These are phyloP conservation scores for Noctilio leporinus DNA, from an alignment of 2,113 vertebrate species.

Conservation along the genomic window DNA sequence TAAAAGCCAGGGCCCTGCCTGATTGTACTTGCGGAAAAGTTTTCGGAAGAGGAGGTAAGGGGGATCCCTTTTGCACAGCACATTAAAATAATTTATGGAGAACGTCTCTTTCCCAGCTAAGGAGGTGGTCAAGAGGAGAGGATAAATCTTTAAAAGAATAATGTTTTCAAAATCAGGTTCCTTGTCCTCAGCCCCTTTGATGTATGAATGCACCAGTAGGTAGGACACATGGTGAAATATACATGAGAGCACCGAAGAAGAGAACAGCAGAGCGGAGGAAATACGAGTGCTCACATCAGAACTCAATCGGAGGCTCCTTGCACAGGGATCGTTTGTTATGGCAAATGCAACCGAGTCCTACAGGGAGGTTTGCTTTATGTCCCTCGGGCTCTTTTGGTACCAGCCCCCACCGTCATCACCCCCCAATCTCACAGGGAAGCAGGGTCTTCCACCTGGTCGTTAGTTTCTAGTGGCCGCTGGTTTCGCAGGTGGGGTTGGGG, in stretches of 20 bases:
- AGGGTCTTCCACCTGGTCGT: neutral
- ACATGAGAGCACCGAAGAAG: conserved; percentile 79
- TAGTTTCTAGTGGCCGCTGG: neutral
- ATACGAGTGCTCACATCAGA: conserved; percentile 85
- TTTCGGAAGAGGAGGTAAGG: conserved; percentile 24
- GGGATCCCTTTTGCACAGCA: conserved; percentile 63
- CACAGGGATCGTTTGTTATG: conserved; percentile 80
- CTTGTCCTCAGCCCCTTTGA: conserved; percentile 83
- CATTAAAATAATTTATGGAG: conserved; percentile 78
- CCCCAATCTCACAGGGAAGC: fast-evolving
- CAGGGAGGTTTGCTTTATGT: conserved; percentile 60
- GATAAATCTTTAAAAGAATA: conserved; percentile 87
- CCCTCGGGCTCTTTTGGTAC: neutral
- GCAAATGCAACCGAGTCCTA: conserved; percentile 72
- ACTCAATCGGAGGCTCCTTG: conserved; percentile 81
- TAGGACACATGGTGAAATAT: conserved; percentile 83
- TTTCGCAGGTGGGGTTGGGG: neutral
- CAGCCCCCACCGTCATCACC: neutral
- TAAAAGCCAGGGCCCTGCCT: neutral
- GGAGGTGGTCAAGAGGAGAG: conserved; percentile 80
- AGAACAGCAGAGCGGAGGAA: conserved; percentile 76
- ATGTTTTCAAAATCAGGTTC: conserved; percentile 85
- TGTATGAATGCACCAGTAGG: conserved; percentile 83
- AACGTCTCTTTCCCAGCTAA: conserved; percentile 71
- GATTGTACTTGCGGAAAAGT: neutral